Conservation (phyloP, 2,113 vertebrate species). For the Atractosteus spatula region DNA sequence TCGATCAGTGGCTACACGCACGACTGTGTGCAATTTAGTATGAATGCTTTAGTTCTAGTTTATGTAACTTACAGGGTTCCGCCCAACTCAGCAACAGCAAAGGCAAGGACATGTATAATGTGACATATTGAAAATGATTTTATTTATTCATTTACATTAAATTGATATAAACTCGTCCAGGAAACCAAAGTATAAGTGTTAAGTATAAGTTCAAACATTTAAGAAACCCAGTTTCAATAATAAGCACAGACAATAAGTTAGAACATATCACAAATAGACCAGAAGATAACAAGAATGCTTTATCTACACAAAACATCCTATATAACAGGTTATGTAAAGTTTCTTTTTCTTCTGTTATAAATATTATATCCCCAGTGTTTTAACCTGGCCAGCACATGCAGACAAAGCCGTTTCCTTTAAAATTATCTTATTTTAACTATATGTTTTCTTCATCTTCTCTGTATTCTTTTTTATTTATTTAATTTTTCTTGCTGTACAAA, state of each 20-base stretch:
- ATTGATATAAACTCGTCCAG: conserved; percentile 89
- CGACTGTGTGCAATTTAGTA: too few relatives aligned
- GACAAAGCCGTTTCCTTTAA: conserved; percentile 63
- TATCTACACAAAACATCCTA: conserved; percentile 98
- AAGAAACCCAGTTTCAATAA: conserved; percentile 88
- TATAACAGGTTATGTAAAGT: conserved; percentile 84
- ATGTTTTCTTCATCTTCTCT: conserved; percentile 18
- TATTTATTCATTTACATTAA: conserved; percentile 91
- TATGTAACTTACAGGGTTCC: too few relatives aligned
- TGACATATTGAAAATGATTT: conserved; percentile 92
- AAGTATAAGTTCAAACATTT: conserved; percentile 93
- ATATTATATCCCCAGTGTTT: conserved; percentile 69
- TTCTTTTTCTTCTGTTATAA: conserved; percentile 74
- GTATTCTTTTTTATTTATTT: conserved; percentile 21
- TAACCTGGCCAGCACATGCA: conserved; percentile 87
- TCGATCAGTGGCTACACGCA: background rate
- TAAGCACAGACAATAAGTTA: conserved; percentile 97
- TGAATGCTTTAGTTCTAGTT: background rate
- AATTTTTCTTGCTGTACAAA: conserved; percentile 60
- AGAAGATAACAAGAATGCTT: conserved; percentile 94
- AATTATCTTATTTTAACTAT: conserved; percentile 37
- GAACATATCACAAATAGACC: conserved; percentile 96
- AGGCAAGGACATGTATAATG: conserved; percentile 50
- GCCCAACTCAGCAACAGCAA: conserved; percentile 9
- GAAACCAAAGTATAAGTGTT: conserved; percentile 83